These are phyloP conservation scores for Automeris io DNA, from an alignment of 2,888 invertebrate genomes.

Conservation along the genomic window DNA sequence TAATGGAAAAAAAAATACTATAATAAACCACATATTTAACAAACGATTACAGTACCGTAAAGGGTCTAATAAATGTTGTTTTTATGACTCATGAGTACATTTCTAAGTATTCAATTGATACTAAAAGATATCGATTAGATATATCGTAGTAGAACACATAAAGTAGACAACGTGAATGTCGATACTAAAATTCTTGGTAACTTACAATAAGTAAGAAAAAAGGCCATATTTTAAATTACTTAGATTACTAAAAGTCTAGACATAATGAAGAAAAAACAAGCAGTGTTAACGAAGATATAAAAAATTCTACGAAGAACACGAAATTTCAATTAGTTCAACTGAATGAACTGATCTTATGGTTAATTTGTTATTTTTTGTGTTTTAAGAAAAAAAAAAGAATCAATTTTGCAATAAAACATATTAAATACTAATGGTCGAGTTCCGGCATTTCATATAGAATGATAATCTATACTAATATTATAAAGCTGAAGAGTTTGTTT, in stretches of 20 bases:
- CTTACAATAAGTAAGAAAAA: background rate
- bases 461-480: no score
- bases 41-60: background rate
- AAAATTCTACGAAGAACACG: slow-evolving; percentile 1
- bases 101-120: slow-evolving; percentile 1
- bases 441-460: no score
- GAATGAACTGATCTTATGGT: no score
- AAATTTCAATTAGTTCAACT: background rate
- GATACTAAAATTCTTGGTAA: no score
- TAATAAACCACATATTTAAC: background rate
- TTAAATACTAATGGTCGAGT: no score
- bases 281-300: background rate
- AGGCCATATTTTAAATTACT: background rate
- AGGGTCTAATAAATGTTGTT: background rate
- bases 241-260: background rate
- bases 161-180: slow-evolving; percentile 1
- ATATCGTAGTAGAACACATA: slow-evolving; percentile 1
- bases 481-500: no score
- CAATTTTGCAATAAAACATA: no score
- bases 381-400: no score
- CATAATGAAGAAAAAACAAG: background rate
- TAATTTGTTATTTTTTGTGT: no score
- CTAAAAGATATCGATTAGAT: slow-evolving; percentile 3
- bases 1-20: background rate
- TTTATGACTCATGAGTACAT: background rate